Evolutionary conservation across 2,113 vertebrate species (phyloP).

Genomic region (Platysteira castanea): DNA sequence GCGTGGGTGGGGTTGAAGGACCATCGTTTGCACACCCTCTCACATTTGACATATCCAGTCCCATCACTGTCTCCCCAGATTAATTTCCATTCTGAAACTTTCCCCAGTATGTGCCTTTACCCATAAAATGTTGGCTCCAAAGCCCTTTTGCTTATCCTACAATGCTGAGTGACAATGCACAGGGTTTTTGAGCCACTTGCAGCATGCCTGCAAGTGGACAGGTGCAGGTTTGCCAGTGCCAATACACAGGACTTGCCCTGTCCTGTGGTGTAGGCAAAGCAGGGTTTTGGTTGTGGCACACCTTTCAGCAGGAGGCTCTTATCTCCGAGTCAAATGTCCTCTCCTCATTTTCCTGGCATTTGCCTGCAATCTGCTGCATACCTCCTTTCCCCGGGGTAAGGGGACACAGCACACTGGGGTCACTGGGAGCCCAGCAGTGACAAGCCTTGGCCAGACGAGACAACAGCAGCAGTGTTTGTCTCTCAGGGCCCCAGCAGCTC

Average conservation of each 20-base stretch:
- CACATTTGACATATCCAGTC: neutral
- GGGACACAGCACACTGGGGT: neutral
- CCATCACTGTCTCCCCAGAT: neutral
- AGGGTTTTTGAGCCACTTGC: neutral
- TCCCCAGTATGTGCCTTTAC: neutral
- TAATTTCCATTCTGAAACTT: neutral
- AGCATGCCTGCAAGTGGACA: neutral
- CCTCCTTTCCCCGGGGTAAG: neutral
- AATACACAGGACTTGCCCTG: neutral
- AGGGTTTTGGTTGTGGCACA: neutral
- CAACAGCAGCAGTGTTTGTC: neutral
- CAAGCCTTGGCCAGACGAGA: neutral
- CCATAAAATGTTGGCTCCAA: neutral
- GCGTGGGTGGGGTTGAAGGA: neutral
- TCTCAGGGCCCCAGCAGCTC: neutral
- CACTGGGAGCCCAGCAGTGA: neutral
- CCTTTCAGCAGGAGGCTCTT: neutral
- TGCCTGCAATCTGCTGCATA: neutral
- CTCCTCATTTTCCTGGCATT: constrained; percentile 4
- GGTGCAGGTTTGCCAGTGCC: neutral
- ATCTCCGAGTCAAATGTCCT: neutral
- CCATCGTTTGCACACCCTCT: neutral
- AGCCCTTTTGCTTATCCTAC: neutral
- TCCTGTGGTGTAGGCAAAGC: neutral
- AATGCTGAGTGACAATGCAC: neutral